Conservation (phyloP, 92 coral and sea anemone species). For the Plumapathes pennacea region DNA sequence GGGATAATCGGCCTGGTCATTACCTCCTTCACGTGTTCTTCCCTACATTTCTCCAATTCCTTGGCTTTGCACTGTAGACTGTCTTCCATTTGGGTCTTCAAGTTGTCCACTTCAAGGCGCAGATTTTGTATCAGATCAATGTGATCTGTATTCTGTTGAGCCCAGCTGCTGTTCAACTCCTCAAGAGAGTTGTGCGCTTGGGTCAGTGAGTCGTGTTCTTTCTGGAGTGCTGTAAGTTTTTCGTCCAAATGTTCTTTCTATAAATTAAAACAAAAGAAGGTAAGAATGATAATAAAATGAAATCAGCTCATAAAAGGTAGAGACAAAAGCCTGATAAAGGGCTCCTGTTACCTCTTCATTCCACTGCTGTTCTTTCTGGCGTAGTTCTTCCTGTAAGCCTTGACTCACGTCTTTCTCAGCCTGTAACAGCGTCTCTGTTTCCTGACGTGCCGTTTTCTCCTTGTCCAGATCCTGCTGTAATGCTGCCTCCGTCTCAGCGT, state of each 20-base stretch:
- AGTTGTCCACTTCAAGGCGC: slow-evolving; percentile 29
- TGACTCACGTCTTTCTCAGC: slow-evolving; percentile 35
- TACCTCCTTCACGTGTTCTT: slow-evolving; percentile 49
- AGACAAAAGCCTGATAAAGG: no score
- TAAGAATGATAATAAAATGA: not conserved
- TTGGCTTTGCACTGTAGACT: slow-evolving; percentile 9
- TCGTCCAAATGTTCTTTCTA: slow-evolving; percentile 50
- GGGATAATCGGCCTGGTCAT: not conserved
- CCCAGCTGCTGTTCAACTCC: slow-evolving; percentile 71
- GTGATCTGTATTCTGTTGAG: slow-evolving; percentile 56
- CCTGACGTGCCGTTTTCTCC: slow-evolving; percentile 61
- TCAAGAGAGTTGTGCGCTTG: slow-evolving; percentile 77
- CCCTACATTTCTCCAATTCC: slow-evolving; percentile 22
- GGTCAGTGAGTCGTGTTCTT: slow-evolving; percentile 38
- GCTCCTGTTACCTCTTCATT: slow-evolving; percentile 5
- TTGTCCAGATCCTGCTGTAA: slow-evolving; percentile 84
- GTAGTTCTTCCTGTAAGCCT: slow-evolving; percentile 25
- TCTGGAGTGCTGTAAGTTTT: slow-evolving; percentile 36
- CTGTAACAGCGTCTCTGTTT: slow-evolving; percentile 23
- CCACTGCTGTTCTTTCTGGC: slow-evolving; percentile 11
- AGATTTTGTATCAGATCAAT: slow-evolving; percentile 23
- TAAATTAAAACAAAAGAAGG: not conserved
- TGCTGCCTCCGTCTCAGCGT: slow-evolving; percentile 68
- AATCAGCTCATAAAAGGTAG: not conserved
- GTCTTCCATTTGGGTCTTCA: slow-evolving; percentile 24